Evolutionary conservation across 2,888 invertebrate genomes (phyloP).

Genomic region (Euzetes globulus): DNA sequence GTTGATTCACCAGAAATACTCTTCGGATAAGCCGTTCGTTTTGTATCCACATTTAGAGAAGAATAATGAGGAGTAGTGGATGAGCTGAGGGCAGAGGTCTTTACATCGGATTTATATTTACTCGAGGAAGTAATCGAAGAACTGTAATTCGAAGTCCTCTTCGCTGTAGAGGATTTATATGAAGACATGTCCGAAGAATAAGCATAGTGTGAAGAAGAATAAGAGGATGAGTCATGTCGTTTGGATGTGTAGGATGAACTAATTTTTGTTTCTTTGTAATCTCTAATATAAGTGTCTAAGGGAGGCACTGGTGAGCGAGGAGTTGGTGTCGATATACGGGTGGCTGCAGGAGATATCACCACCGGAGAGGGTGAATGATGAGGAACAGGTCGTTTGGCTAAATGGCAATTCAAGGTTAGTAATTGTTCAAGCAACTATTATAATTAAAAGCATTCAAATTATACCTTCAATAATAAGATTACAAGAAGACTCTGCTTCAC

Average conservation of each 20-base stretch:
- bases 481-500: conserved; percentile 88
- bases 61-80: background rate
- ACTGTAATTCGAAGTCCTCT: conserved; percentile 38
- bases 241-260: background rate
- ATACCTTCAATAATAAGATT: conserved; percentile 77
- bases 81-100: background rate
- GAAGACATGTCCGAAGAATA: conserved; percentile 20
- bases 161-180: conserved; percentile 25
- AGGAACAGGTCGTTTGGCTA: conserved; percentile 19
- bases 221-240: conserved; percentile 34
- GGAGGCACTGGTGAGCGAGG: conserved; percentile 37
- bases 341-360: conserved; percentile 36
- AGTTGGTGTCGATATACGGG: conserved; percentile 37
- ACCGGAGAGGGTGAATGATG: conserved; percentile 32
- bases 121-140: conserved; percentile 32
- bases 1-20: conserved; percentile 20
- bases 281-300: conserved; percentile 37
- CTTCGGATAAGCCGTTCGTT: background rate
- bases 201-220: conserved; percentile 15
- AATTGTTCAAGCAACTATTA: background rate
- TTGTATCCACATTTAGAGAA: background rate
- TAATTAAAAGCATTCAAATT: too few relatives aligned
- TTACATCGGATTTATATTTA: conserved; percentile 30
- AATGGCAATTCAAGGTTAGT: background rate
- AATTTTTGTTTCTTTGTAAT: conserved; percentile 3